Base-by-base conservation (phyloP, 2,113 vertebrate genomes). In the Pygoscelis antarcticus region DNA sequence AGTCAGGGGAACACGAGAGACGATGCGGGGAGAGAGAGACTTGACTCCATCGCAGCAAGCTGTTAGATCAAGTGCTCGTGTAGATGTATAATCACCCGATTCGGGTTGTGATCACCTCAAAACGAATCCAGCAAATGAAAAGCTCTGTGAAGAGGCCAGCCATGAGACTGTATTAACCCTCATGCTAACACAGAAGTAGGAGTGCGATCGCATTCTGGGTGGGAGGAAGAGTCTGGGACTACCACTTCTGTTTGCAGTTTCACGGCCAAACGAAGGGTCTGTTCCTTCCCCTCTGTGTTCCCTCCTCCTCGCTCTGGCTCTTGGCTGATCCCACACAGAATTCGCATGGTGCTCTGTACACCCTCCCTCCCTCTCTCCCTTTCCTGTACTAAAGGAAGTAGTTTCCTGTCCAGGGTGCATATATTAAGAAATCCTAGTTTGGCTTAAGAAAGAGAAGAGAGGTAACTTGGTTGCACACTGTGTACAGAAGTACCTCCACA, bases 211-310 rank as follows among this genome's bases (percentile, higher is more conserved):
- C 68, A 29, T 11, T 42, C 89, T 86, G 80, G 58, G 72, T 83
- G 54, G 80, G 95, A 89, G 86, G 93, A 95, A 86, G 76, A 89
- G 79, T 65, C 86, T 80, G 94, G 86, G 83, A 32, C 89, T 94
- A 21, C 80, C 83, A 66, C 83, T 96, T 95, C 89, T 90, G 89
- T 92, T 94, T 87, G 86, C 86, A 96, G 86, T 94, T 96, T 89
- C 80, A 58, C 6, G 12, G 94, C 76, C 86, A 92, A 81, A 61
- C 0, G 17, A 83, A 89, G 79, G 68, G 29, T 69, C n/a, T 54
- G 68, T 96, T 95, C 86, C 92, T 95, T 95, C 91, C 85, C 71
- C 27, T 75, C 69, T 86, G 68, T 3, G 12, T 89, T 96, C 89
- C 71, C 86, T 90, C 68, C 94, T 93, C 89, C 76, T 62, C 1